Evolutionary conservation across 2,888 invertebrate genomes (phyloP).

Genomic region (Mesopsocus fuscifrons): DNA sequence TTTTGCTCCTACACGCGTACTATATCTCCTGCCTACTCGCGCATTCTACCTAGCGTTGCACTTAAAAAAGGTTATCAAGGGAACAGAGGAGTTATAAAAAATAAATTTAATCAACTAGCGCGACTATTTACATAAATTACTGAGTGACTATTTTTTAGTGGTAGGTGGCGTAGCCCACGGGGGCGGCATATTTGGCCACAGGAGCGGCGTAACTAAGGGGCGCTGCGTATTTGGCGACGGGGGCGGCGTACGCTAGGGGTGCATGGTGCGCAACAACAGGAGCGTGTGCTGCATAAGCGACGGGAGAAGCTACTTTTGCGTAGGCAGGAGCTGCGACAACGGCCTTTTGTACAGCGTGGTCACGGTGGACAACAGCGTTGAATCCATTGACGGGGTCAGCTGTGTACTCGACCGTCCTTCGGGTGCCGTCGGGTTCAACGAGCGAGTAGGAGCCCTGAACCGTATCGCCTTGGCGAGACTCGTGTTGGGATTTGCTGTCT

Average conservation of each 20-base stretch:
- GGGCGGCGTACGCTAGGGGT: no score
- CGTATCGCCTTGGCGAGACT: conserved; percentile 17
- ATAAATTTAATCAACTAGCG: no score
- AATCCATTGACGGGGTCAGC: conserved; percentile 15
- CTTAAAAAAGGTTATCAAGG: no score
- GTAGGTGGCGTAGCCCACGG: no score
- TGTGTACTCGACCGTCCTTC: conserved; percentile 14
- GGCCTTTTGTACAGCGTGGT: conserved; percentile 11
- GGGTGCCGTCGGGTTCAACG: conserved; percentile 14
- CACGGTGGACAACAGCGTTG: conserved; percentile 14
- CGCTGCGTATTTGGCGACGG: background rate
- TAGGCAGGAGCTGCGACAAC: conserved; percentile 10
- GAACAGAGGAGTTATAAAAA: no score
- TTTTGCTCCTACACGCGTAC: no score
- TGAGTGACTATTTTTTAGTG: no score
- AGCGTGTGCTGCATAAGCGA: conserved; percentile 10
- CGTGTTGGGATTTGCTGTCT: conserved; percentile 18
- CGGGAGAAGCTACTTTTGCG: conserved; percentile 12
- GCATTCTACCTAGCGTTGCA: no score
- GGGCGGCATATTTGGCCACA: conserved; percentile 10
- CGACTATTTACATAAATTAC: no score
- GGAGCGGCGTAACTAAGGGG: conserved; percentile 1
- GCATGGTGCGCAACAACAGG: background rate
- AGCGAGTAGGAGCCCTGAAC: conserved; percentile 14
- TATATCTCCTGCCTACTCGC: no score